A percentile compares a stretch with the other conserved stretches of the same genome.
Evolutionary conservation across 2,888 invertebrate genomes (phyloP).

Genomic region (Drosophila percnosoma): DNA sequence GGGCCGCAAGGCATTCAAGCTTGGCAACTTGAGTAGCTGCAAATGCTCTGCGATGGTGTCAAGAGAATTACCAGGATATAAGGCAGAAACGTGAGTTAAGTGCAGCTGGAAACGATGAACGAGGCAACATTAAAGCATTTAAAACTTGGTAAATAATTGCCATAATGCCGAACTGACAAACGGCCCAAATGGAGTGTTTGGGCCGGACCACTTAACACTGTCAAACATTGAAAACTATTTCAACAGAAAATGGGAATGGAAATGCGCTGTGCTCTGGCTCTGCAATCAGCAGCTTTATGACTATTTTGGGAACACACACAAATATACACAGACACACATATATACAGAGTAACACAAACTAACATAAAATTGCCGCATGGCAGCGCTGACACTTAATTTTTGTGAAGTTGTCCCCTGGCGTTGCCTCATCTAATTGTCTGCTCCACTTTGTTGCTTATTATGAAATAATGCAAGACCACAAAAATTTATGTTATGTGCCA

Average conservation of each 20-base stretch:
- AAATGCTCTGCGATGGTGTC: constrained; percentile 54
- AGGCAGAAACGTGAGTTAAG: constrained; percentile 34
- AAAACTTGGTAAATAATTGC: constrained; percentile 63
- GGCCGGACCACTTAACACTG: constrained; percentile 22
- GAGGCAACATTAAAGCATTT: constrained; percentile 56
- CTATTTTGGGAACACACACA: constrained; percentile 58
- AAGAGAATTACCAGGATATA: constrained; percentile 37
- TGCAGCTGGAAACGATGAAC: constrained; percentile 24
- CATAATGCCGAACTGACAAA: constrained; percentile 32
- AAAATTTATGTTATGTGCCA: constrained; percentile 55
- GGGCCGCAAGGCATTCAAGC: constrained; percentile 61
- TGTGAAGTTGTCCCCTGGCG: constrained; percentile 64
- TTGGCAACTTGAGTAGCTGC: constrained; percentile 69
- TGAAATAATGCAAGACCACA: constrained; percentile 65
- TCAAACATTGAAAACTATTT: constrained; percentile 58
- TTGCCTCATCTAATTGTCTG: constrained; percentile 64
- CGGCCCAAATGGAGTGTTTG: constrained; percentile 11
- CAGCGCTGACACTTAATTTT: constrained; percentile 69
- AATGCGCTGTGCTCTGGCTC: constrained; percentile 33
- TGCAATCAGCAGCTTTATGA: constrained; percentile 57
- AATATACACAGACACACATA: background rate
- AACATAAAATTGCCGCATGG: constrained; percentile 20
- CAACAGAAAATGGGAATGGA: constrained; percentile 37
- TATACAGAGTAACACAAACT: constrained; percentile 9
- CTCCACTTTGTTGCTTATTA: constrained; percentile 62